Evolutionary conservation across 2,888 invertebrate genomes (phyloP).

Genomic region (Nomada ruficornis): DNA sequence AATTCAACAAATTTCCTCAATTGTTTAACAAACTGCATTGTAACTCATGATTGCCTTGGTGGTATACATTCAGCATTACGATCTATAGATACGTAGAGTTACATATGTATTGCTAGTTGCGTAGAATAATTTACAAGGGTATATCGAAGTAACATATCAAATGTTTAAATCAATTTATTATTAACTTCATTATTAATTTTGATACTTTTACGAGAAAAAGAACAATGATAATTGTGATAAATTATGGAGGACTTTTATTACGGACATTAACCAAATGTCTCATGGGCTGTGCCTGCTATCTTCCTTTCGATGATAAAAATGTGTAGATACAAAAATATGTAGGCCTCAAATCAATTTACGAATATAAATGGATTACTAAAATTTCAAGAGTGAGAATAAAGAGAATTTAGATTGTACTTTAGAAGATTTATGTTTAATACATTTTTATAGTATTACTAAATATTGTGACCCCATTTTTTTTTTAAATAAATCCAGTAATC

Average conservation of each 20-base stretch:
- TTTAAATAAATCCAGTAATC: background rate
- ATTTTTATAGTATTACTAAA: background rate
- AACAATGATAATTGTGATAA: background rate
- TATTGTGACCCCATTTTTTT: background rate
- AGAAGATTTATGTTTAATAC: background rate
- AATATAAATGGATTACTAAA: background rate
- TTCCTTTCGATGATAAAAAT: slow-evolving; percentile 57
- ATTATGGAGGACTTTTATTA: slow-evolving; percentile 28
- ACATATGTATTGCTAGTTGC: background rate
- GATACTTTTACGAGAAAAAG: background rate
- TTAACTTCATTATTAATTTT: background rate
- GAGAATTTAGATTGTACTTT: background rate
- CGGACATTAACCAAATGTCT: slow-evolving; percentile 35
- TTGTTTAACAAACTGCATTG: background rate
- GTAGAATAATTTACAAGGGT: slow-evolving; percentile 1
- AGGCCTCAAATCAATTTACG: slow-evolving; percentile 20
- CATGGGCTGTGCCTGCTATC: slow-evolving; percentile 68
- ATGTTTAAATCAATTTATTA: too few relatives aligned
- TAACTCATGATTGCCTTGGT: background rate
- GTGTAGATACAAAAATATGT: slow-evolving; percentile 46
- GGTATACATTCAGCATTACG: background rate
- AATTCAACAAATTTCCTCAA: slow-evolving; percentile 5
- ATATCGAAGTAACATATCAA: background rate
- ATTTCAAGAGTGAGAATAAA: background rate
- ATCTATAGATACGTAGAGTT: background rate